phyloP scores from a whole-genome alignment of 2,888 invertebrate species.

The Mylabris sibirica region DNA sequence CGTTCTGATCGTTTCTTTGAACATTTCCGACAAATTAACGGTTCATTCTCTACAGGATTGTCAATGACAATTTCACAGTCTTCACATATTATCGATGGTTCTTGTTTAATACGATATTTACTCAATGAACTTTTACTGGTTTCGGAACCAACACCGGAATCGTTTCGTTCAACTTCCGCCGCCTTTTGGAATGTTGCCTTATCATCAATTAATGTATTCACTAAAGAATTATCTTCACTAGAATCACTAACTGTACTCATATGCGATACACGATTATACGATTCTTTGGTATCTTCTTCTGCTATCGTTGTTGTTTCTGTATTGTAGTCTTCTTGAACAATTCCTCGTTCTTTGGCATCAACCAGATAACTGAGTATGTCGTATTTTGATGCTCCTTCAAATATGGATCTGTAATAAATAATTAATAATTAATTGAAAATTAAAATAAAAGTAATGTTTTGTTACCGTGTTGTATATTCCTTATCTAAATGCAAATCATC shows the following conservation, averaged over 20 bases:
- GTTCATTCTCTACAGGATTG: constrained; percentile 77
- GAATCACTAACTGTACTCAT: constrained; percentile 85
- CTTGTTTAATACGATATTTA: constrained; percentile 72
- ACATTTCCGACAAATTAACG: constrained; percentile 87
- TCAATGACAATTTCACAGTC: constrained; percentile 87
- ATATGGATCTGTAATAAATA: constrained; percentile 66
- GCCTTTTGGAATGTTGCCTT: constrained; percentile 66
- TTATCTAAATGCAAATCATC: constrained; percentile 75
- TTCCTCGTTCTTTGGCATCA: constrained; percentile 81
- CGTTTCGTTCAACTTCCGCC: constrained; percentile 87
- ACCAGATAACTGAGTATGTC: constrained; percentile 90
- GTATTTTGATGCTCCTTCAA: constrained; percentile 85
- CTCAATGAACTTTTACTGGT: constrained; percentile 87
- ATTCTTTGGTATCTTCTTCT: constrained; percentile 66
- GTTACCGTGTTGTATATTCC: constrained; percentile 69
- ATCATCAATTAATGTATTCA: constrained; percentile 68
- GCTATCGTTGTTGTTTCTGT: constrained; percentile 58
- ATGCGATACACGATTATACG: constrained; percentile 76
- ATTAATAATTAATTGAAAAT: neutral
- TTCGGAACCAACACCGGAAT: constrained; percentile 92
- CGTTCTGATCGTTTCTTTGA: constrained; percentile 86
- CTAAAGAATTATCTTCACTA: constrained; percentile 81
- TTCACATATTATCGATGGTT: constrained; percentile 68
- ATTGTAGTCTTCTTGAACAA: constrained; percentile 76
- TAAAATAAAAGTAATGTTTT: neutral